These are phyloP conservation scores for Pachypsylla venusta DNA, from an alignment of 1,140 invertebrate species.

Conservation along the genomic window DNA sequence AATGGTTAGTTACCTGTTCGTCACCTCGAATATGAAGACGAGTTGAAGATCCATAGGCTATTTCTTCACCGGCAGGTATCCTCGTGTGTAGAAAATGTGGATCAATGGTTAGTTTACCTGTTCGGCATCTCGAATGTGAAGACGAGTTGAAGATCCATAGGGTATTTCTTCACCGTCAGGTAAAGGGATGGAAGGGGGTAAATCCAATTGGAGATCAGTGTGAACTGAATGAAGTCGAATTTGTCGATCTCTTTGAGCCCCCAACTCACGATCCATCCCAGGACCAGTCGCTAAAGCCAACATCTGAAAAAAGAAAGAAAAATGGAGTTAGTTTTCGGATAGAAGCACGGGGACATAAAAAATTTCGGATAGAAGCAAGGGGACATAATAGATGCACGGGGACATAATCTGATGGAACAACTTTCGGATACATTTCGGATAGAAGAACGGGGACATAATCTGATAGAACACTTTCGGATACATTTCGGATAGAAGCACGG, in stretches of 20 bases:
- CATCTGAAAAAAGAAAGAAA: constrained; percentile 34
- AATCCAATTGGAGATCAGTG: constrained; percentile 44
- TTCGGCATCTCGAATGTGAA: constrained; percentile 45
- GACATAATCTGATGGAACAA: too few species aligned
- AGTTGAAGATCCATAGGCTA: constrained; percentile 42
- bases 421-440: too few species aligned
- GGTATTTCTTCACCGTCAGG: constrained; percentile 54
- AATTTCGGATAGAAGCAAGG: too few species aligned
- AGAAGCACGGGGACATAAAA: too few species aligned
- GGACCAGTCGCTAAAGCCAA: constrained; percentile 41
- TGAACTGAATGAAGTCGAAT: constrained; percentile 41
- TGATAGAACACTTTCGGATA: too few species aligned
- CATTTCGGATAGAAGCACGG: too few species aligned
- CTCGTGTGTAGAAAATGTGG: too few species aligned
- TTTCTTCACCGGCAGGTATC: constrained; percentile 55
- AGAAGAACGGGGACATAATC: too few species aligned
- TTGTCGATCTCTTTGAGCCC: constrained; percentile 35
- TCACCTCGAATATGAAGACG: constrained; percentile 43
- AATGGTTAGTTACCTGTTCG: constrained; percentile 39
- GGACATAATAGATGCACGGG: too few species aligned
- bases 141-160: constrained; percentile 40
- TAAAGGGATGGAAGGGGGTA: constrained; percentile 47
- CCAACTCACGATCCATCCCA: constrained; percentile 32
- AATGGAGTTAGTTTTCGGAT: too few species aligned
- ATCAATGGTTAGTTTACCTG: too few species aligned